Evolutionary conservation across 2,113 vertebrate genomes (phyloP).

Genomic region (Callospermophilus lateralis): DNA sequence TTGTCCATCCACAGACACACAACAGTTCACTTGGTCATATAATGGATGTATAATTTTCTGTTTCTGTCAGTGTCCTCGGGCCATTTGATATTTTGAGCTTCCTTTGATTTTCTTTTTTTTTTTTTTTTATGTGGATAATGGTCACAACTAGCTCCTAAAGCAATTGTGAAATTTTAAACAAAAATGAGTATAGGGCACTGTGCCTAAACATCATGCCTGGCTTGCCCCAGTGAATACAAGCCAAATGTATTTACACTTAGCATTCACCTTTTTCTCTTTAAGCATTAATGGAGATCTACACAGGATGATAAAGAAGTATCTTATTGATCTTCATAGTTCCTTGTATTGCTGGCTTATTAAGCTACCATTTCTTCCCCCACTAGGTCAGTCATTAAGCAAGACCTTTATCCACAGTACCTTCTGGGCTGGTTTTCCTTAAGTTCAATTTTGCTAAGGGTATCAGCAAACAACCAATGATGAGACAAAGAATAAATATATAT

Average conservation of each 20-base stretch:
- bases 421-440: not conserved
- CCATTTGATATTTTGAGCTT: not conserved
- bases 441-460: not conserved
- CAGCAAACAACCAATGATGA: not conserved
- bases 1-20: not conserved
- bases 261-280: not conserved
- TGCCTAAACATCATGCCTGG: not conserved
- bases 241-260: too few species aligned
- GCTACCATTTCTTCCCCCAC: not conserved
- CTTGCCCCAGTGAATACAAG: not conserved
- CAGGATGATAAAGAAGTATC: not conserved
- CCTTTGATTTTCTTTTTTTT: not conserved
- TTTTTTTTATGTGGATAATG: not conserved
- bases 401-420: fast-evolving
- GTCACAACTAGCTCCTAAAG: not conserved
- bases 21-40: not conserved
- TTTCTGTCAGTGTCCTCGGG: not conserved
- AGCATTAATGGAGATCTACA: not conserved
- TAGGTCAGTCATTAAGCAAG: not conserved
- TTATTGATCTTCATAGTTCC: not conserved
- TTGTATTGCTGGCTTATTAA: not conserved
- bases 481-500: not conserved
- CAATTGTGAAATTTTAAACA: not conserved
- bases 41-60: not conserved
- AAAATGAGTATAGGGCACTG: not conserved